Evolutionary conservation across 2,888 invertebrate species (phyloP).

Genomic region (Sphaerophoria rueppellii): DNA sequence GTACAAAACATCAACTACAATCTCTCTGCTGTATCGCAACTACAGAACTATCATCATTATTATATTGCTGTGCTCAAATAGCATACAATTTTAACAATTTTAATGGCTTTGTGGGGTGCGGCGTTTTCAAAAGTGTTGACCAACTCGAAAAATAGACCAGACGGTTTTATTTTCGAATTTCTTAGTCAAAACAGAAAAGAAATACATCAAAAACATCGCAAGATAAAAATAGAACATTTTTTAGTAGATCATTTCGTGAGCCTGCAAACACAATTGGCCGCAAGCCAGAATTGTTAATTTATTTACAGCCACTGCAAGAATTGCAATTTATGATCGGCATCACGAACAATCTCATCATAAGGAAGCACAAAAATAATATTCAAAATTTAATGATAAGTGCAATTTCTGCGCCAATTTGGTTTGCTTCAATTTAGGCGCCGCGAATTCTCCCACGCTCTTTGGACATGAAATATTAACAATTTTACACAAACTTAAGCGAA

Average conservation of each 20-base stretch:
- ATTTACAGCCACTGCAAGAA: background rate
- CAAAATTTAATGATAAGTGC: conserved; percentile 25
- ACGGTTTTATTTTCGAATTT: conserved; percentile 15
- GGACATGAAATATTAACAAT: background rate
- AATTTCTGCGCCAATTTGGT: conserved; percentile 21
- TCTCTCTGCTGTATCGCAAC: no score
- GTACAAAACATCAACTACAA: no score
- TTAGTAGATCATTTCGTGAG: background rate
- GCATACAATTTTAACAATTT: no score
- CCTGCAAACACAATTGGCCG: conserved; percentile 26
- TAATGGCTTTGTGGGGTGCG: no score
- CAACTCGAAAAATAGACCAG: no score
- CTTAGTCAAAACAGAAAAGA: background rate
- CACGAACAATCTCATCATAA: conserved; percentile 3
- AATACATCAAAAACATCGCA: background rate
- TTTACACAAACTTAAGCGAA: background rate
- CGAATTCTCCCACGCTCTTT: conserved; percentile 27
- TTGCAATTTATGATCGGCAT: conserved; percentile 7
- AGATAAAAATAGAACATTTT: background rate
- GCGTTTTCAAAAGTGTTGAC: no score
- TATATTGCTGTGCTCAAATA: no score
- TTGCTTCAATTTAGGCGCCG: conserved; percentile 24
- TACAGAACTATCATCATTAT: no score
- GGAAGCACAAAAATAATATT: background rate
- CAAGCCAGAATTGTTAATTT: conserved; percentile 6